Evolutionary conservation across 2,888 invertebrate species (phyloP).

Genomic region (Megalurothrips usitatus): DNA sequence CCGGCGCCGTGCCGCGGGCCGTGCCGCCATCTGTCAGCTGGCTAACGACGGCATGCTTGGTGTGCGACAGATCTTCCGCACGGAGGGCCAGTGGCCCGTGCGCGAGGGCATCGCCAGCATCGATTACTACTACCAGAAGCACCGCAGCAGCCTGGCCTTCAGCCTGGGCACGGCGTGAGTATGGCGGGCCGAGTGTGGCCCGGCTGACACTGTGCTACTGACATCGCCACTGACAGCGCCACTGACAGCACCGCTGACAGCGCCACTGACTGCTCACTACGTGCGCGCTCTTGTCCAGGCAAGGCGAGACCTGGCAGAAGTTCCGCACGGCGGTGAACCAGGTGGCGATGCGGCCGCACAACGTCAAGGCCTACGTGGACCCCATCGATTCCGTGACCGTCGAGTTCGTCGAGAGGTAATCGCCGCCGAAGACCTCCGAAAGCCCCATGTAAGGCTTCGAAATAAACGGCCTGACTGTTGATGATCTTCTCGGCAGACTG

Average conservation of each 20-base stretch:
- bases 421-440: background rate
- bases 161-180: background rate
- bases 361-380: conserved; percentile 69
- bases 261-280: background rate
- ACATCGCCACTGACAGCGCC: background rate
- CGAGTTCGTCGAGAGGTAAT: conserved; percentile 69
- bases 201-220: background rate
- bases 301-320: conserved; percentile 75
- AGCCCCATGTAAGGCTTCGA: too few species aligned
- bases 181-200: background rate
- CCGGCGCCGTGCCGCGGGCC: too few species aligned
- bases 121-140: background rate
- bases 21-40: too few species aligned
- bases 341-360: conserved; percentile 79
- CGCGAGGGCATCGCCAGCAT: background rate
- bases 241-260: background rate
- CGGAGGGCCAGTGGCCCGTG: background rate
- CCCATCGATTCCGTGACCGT: conserved; percentile 73
- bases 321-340: conserved; percentile 85
- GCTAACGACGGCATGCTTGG: background rate
- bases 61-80: background rate
- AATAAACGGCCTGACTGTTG: background rate
- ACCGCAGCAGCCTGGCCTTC: background rate
- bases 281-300: background rate
- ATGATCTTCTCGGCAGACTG: conserved; percentile 47